Conservation (phyloP, 2,113 vertebrate species). For the Scopus umbretta region DNA sequence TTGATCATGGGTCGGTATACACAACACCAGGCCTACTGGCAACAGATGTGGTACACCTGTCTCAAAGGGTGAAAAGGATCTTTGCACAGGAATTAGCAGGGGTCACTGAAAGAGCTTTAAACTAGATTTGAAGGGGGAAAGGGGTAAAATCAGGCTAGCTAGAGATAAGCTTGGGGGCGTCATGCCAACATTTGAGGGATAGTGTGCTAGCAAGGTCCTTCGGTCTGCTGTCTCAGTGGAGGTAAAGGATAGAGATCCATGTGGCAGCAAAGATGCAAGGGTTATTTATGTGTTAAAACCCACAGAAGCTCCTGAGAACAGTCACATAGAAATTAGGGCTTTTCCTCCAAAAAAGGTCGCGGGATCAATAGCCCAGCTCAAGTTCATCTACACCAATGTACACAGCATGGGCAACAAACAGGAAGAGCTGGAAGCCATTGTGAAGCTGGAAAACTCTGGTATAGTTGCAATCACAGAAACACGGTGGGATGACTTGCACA, state of each 20-base stretch:
- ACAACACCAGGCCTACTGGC: background rate
- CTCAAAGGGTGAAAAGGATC: background rate
- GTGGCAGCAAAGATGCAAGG: background rate
- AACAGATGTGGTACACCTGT: background rate
- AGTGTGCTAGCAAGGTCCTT: background rate
- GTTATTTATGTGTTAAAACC: background rate
- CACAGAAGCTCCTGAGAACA: background rate
- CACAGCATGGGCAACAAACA: background rate
- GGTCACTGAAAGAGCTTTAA: background rate
- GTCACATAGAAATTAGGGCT: background rate
- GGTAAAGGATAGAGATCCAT: background rate
- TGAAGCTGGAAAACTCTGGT: background rate
- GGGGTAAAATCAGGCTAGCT: background rate
- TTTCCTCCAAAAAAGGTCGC: background rate
- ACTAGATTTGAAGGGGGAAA: background rate
- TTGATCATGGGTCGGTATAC: background rate
- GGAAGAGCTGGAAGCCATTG: background rate
- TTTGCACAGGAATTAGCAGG: background rate
- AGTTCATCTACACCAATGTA: background rate
- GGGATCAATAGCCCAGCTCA: background rate
- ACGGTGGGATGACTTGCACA: background rate
- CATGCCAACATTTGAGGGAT: background rate
- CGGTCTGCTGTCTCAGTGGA: fast-evolving
- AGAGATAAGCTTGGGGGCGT: background rate
- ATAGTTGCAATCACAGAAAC: background rate